Base-by-base conservation (phyloP, 2,888 invertebrate species). In the Caenorhabditis virilis region DNA sequence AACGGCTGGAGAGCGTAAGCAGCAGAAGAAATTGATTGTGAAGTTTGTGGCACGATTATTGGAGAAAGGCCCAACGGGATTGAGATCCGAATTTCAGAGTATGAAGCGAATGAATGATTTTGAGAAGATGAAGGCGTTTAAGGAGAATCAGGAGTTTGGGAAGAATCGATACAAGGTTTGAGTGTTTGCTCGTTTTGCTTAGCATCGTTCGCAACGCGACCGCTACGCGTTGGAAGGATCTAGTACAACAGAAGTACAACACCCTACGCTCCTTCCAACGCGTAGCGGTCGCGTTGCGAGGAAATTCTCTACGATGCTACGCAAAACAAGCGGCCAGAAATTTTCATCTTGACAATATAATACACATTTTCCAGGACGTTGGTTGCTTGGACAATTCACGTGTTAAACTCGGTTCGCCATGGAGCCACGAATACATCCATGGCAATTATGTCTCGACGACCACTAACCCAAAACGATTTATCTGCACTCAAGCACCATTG, bases 401-500 rank as follows among this genome's bases (percentile, higher is more conserved):
- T 11, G 72, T 72, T 35, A 65, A 57, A 50, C 55, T 72, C 16
- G 23, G 18, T 1, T 49, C 58, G 46, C 54, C 51, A 30, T 62
- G 57, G 51, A 50, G 54, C 2, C 61, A 57, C 46, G 69, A 72
- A 41, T 72, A 72, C 60, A 68, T 72, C 33, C 72, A 72, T 36
- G 72, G 65, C 9, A 72, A 72, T 61, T 72, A 61, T 57, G 72
- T 72, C 36, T 41, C 61, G 23, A 62, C 62, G 15, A 64, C 69
- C 11, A 27, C 38, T 22, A 53, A 51, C 22, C 50, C 63, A 9
- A 64, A 65, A 43, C 59, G 69, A 7, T 72, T 72, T 63, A 72
- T 72, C 48, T 72, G 72, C 42, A 57, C 72, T 30, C 72, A 65
- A 48, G 72, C 69, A 30, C 72, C 72, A n/a, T 22, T 72, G 49